These are phyloP conservation scores for Atethmia centrago DNA, from an alignment of 2,888 invertebrate species.

Conservation along the genomic window DNA sequence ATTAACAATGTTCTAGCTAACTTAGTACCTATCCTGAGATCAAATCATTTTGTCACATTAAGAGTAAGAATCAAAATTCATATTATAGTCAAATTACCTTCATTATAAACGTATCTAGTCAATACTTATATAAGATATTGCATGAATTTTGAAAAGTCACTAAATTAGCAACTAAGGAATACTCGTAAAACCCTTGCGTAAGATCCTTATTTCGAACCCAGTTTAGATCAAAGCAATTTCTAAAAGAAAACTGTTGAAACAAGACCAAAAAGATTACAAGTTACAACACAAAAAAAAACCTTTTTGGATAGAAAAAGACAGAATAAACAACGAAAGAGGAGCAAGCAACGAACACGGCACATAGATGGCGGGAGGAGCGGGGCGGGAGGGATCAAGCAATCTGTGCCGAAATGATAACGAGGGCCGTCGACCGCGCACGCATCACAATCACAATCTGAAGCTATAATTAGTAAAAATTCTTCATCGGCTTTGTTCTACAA, in stretches of 20 bases:
- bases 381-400: conserved; percentile 83
- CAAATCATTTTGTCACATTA: neutral
- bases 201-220: neutral
- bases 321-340: conserved; percentile 29
- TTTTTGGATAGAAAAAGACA: conserved; percentile 38
- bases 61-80: neutral
- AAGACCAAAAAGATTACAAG: conserved; percentile 6
- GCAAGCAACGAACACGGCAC: conserved; percentile 36
- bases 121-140: too few species aligned
- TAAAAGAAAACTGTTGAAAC: neutral
- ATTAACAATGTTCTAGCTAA: neutral
- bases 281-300: conserved; percentile 9
- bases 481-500: conserved; percentile 58
- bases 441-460: conserved; percentile 66
- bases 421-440: conserved; percentile 82
- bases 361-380: conserved; percentile 66
- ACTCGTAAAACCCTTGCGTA: neutral
- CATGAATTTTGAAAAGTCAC: neutral
- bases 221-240: neutral
- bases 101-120: neutral
- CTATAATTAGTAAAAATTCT: conserved; percentile 73
- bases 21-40: neutral
- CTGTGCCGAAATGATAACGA: conserved; percentile 89
- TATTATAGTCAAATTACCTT: neutral
- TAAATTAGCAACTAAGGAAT: neutral